These are phyloP conservation scores for Caiman crocodilus DNA, from an alignment of 2,797 vertebrate genomes.

Conservation along the genomic window DNA sequence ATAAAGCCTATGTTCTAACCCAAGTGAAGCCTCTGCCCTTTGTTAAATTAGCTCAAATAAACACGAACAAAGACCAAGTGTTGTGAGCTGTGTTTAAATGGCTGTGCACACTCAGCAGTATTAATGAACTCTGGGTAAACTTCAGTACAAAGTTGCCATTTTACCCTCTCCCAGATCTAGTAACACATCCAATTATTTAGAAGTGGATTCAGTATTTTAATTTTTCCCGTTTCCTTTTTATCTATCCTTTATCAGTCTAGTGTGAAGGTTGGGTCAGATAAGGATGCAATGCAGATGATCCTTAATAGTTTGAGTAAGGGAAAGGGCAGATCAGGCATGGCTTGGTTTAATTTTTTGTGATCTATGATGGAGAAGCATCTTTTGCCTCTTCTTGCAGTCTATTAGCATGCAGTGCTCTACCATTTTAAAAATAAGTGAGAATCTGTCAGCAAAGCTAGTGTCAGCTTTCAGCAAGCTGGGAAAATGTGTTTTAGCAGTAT, in stretches of 20 bases:
- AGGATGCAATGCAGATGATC: no score
- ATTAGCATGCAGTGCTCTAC: neutral
- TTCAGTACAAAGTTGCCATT: no score
- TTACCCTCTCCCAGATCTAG: no score
- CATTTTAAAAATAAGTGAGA: neutral
- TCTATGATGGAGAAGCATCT: neutral
- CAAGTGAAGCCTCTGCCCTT: neutral
- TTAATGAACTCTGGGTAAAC: neutral
- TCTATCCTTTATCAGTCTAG: no score
- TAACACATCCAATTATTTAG: no score
- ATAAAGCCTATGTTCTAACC: neutral
- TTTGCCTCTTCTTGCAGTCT: neutral
- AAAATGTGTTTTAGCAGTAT: neutral
- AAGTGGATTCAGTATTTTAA: no score
- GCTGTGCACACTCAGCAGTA: neutral
- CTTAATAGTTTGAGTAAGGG: no score
- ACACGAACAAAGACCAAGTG: neutral
- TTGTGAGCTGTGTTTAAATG: neutral
- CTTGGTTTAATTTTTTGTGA: neutral
- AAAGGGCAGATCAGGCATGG: neutral
- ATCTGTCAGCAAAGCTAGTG: slow-evolving; percentile 2
- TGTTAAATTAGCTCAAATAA: neutral
- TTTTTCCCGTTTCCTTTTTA: no score
- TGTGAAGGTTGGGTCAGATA: no score
- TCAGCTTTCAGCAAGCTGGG: neutral